Evolutionary conservation across 2,888 invertebrate genomes (phyloP).

Genomic region (Coenonympha glycerion): DNA sequence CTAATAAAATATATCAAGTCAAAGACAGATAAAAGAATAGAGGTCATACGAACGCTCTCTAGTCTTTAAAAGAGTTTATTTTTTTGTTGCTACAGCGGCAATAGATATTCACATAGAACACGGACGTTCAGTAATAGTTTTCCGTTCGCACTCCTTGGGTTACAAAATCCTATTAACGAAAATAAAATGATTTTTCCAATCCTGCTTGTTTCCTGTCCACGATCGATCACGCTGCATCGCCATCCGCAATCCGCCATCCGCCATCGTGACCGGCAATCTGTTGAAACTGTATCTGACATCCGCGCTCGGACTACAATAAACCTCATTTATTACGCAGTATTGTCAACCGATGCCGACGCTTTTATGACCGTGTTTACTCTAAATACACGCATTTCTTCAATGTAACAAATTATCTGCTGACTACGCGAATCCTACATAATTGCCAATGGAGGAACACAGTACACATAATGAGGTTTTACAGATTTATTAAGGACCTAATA

Average conservation of each 20-base stretch:
- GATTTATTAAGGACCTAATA: no score
- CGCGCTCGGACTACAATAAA: constrained; percentile 4
- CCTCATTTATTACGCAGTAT: constrained; percentile 5
- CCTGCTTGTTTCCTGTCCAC: not conserved
- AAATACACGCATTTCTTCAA: constrained; percentile 1
- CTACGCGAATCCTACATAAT: not conserved
- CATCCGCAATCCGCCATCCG: no score
- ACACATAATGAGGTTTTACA: not conserved
- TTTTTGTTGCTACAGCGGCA: no score
- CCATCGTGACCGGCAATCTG: constrained; percentile 5
- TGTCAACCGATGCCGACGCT: constrained; percentile 3
- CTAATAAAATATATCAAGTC: no score
- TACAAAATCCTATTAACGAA: no score
- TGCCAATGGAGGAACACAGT: not conserved
- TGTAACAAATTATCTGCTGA: not conserved
- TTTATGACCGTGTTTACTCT: constrained; percentile 7
- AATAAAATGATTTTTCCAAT: not conserved
- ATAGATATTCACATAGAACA: no score
- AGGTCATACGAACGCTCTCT: no score
- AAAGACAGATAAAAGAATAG: no score
- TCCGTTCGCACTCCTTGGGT: no score
- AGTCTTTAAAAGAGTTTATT: no score
- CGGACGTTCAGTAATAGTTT: no score
- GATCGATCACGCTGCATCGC: constrained; percentile 3
- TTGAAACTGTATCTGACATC: constrained; percentile 13